Conservation (phyloP, 2,797 vertebrate species). For the Pseudochaenichthys georgianus region DNA sequence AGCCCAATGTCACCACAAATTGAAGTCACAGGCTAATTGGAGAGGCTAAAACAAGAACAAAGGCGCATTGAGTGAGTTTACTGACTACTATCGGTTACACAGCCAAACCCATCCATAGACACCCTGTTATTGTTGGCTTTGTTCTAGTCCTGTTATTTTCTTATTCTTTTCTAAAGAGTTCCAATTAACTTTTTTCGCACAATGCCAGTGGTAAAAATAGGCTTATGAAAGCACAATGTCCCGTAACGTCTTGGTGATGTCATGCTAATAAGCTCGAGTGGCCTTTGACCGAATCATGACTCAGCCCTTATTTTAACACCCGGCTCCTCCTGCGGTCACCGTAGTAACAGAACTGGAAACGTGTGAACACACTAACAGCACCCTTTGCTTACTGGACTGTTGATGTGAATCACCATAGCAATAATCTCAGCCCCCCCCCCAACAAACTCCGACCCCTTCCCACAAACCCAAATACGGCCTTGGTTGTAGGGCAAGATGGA, state of each 20-base stretch:
- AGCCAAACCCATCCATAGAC: neutral
- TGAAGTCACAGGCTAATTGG: conserved; percentile 11
- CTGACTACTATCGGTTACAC: neutral
- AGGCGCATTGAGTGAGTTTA: neutral
- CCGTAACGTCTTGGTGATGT: conserved; percentile 42
- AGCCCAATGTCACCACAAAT: neutral
- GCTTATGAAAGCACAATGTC: conserved; percentile 29
- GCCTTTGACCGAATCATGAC: conserved; percentile 54
- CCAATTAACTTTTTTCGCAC: conserved; percentile 23
- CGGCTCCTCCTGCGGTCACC: conserved; percentile 21
- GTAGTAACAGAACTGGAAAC: conserved; percentile 41
- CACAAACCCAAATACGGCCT: conserved; percentile 77
- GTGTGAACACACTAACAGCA: conserved; percentile 46
- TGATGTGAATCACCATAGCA: conserved; percentile 67
- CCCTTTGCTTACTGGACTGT: conserved; percentile 53
- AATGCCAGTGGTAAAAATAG: neutral
- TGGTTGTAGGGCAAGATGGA: conserved; percentile 62
- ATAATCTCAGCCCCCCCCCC: conserved; percentile 63
- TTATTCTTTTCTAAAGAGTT: neutral
- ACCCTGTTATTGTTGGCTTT: neutral
- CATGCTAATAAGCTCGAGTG: conserved; percentile 28
- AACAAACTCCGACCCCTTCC: conserved; percentile 44
- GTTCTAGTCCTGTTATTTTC: neutral
- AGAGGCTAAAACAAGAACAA: neutral
- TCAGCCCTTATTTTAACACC: conserved; percentile 42